phyloP scores from a whole-genome alignment of 2,113 vertebrate species.

The Mesembrinibis cayennensis region DNA sequence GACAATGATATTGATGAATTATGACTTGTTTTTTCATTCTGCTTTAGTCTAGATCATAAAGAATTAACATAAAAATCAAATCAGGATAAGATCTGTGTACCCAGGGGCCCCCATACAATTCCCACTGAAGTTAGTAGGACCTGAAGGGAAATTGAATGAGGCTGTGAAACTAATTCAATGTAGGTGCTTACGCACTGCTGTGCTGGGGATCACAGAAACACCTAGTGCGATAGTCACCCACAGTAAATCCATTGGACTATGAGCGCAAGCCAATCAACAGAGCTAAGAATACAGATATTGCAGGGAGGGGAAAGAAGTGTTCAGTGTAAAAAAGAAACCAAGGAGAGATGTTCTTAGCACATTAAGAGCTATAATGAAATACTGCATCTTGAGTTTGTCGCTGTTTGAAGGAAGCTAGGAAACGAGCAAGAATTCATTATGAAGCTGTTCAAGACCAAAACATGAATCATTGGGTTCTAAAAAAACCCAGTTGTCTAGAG shows the following conservation, averaged over 20 bases:
- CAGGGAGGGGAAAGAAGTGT: not conserved
- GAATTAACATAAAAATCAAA: not conserved
- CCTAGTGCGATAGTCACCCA: not conserved
- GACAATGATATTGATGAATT: not conserved
- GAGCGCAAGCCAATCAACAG: not conserved
- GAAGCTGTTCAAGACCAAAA: conserved; percentile 48
- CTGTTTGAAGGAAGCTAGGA: conserved; percentile 35
- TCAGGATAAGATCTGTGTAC: not conserved
- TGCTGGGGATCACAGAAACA: not conserved
- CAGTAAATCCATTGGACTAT: not conserved
- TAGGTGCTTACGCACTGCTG: not conserved
- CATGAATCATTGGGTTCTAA: conserved; percentile 53
- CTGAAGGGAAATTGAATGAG: not conserved
- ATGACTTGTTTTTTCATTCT: not conserved
- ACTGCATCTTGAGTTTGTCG: conserved; percentile 41
- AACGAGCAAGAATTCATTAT: conserved; percentile 60
- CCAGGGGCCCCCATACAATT: not conserved
- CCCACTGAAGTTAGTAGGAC: not conserved
- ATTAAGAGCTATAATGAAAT: conserved; percentile 48
- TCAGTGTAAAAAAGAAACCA: not conserved
- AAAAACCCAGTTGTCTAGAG: conserved; percentile 55
- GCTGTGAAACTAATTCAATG: not conserved
- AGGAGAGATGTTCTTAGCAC: conserved; percentile 5
- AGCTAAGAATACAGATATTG: not conserved
- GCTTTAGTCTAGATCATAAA: not conserved